Conservation (phyloP, 2,113 vertebrate species). For the Mus spicilegus region DNA sequence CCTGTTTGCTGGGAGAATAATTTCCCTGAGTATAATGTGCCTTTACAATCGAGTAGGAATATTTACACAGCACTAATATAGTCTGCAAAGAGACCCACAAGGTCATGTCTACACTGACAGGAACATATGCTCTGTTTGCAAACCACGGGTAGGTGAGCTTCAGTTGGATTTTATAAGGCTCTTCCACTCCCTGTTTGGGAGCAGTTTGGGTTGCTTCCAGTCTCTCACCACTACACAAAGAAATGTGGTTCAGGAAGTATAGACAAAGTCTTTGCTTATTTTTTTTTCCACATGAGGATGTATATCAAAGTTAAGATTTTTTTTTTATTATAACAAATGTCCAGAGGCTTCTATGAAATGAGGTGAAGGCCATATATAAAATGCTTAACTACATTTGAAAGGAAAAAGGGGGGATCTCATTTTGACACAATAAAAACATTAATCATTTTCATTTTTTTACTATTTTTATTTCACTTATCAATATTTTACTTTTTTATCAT, state of each 20-base stretch:
- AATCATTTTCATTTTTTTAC: neutral
- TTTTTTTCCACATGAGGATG: neutral
- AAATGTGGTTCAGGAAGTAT: neutral
- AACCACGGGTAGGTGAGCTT: conserved; percentile 40
- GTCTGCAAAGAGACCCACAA: conserved; percentile 69
- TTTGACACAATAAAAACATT: neutral
- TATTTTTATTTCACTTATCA: conserved; percentile 5
- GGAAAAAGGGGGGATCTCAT: neutral
- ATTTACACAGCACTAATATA: conserved; percentile 78
- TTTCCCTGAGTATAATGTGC: conserved; percentile 73
- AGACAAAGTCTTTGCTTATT: neutral
- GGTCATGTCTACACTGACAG: conserved; percentile 43
- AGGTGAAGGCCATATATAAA: neutral
- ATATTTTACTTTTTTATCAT: neutral
- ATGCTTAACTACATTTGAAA: conserved; percentile 6
- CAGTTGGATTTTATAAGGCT: neutral
- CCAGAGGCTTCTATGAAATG: neutral
- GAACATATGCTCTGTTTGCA: conserved; percentile 60
- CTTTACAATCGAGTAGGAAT: conserved; percentile 71
- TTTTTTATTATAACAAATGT: neutral
- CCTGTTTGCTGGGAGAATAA: conserved; percentile 79
- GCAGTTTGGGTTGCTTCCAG: neutral
- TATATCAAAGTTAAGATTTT: neutral
- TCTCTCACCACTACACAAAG: neutral
- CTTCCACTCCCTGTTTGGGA: neutral